These are phyloP conservation scores for Rhimphoctona megacephalus DNA, from an alignment of 2,888 invertebrate species.

Conservation along the genomic window DNA sequence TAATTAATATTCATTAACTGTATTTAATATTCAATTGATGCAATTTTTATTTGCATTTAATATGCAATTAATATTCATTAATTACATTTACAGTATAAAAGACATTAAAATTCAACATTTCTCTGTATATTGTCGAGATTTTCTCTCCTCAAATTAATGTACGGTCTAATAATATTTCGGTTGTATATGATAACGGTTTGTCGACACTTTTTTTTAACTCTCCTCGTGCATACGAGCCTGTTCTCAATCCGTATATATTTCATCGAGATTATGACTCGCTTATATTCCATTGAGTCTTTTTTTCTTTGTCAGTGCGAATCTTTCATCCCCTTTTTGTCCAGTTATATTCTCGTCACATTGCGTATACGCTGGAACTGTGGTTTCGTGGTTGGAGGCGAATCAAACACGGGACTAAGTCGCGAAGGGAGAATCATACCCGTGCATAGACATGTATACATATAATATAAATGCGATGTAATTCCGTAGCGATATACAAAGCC, in stretches of 20 bases:
- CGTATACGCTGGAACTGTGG: slow-evolving; percentile 32
- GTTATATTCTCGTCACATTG: slow-evolving; percentile 1
- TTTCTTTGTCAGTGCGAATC: slow-evolving; percentile 39
- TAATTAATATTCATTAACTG: too few relatives aligned
- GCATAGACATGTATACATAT: neutral
- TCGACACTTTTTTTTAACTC: neutral
- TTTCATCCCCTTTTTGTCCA: slow-evolving; percentile 18
- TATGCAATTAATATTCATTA: too few relatives aligned
- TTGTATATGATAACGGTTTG: neutral
- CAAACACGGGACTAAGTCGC: slow-evolving; percentile 33
- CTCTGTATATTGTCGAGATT: neutral
- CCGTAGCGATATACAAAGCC: slow-evolving; percentile 59
- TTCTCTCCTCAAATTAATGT: neutral
- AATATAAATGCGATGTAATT: slow-evolving; percentile 54
- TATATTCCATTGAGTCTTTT: slow-evolving; percentile 27
- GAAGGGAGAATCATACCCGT: slow-evolving; percentile 14
- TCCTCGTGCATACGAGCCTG: neutral
- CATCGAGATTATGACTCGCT: slow-evolving; percentile 31
- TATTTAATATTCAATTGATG: too few relatives aligned
- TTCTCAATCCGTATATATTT: neutral
- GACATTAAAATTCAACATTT: neutral
- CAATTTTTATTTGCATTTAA: too few relatives aligned
- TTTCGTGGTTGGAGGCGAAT: slow-evolving; percentile 36
- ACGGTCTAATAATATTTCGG: neutral
- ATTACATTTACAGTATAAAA: neutral